phyloP scores from a whole-genome alignment of 2,797 vertebrate genomes.

The Gorsachius magnificus region DNA sequence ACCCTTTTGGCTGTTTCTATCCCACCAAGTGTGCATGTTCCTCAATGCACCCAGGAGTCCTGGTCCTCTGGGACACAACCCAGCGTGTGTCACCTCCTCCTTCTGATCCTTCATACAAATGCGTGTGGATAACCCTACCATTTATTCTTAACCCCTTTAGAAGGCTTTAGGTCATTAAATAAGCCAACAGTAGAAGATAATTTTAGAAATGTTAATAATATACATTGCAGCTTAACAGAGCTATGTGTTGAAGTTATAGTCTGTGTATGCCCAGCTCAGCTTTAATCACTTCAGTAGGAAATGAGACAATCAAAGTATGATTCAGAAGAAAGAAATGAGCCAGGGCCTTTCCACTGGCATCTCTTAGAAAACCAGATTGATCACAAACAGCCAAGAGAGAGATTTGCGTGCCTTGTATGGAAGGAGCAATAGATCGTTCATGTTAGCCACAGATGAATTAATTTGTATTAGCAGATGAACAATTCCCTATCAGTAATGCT shows the following conservation, averaged over 20 bases:
- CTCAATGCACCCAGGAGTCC: not conserved
- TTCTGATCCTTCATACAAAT: not conserved
- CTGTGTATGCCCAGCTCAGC: not conserved
- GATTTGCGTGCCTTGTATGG: not conserved
- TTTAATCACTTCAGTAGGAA: slow-evolving; percentile 21
- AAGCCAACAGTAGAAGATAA: not conserved
- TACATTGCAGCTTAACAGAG: not conserved
- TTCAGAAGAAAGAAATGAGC: slow-evolving; percentile 32
- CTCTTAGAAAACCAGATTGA: not conserved
- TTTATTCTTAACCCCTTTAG: not conserved
- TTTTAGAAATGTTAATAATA: not conserved
- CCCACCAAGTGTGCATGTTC: not conserved
- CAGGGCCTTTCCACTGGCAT: slow-evolving; percentile 21
- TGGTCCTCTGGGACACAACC: not conserved
- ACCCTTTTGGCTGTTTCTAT: not conserved
- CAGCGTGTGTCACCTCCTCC: not conserved
- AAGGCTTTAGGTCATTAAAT: not conserved
- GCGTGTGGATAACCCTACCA: not conserved
- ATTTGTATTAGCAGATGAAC: not conserved
- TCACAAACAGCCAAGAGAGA: not conserved
- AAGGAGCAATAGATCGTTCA: not conserved
- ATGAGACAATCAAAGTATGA: slow-evolving; percentile 19
- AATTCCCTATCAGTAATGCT: not conserved
- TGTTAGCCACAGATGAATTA: not conserved
- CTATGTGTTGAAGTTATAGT: not conserved